Evolutionary conservation across 2,888 invertebrate species (phyloP), one percentile per base, ranked within the genome.

Genomic region (Timema cristinae): DNA sequence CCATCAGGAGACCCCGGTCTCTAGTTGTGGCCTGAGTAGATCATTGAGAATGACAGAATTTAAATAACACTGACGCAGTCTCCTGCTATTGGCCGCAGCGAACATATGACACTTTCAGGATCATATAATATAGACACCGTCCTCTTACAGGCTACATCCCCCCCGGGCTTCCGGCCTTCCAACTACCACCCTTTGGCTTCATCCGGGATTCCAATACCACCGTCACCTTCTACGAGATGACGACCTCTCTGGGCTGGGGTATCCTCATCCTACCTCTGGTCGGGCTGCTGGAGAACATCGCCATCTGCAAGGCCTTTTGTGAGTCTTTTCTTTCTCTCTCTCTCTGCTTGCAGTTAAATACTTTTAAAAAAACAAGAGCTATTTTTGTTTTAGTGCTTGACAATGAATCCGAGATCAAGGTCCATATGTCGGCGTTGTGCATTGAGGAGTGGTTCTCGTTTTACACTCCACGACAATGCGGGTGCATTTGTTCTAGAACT

Each of bases 271-370:
- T 97, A 68, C 95, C 97, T 1, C 84, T 97, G 50, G 90, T 97
- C 78, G 92, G 93, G 16, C 84, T 97, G 54, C 88, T 97, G 82
- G 97, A 97, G 81, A 92, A 93, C 79, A 93, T 97, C 77, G 93
- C 97, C 16, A 94, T 97, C 77, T 96, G 95, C 83, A 97, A 96
- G 84, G 94, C 95, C 49, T 96, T 97, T 81, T 90, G 92, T 91
- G 82, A 86, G 87, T 73, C 32, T 47, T 52, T 13, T n/a, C n/a
- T n/a, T n/a, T n/a, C 11, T 67, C 13, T 50, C 13, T 56, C 10
- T 10, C 56, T 7, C 16, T 16, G n/a, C 16, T 32, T 32, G 32
- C 32, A 9, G 56, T n/a, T 7, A 9, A 56, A 15, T 56, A 56
- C n/a, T 56, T 15, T 56, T 9, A 8, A 56, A 56, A 56, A 15